These are phyloP conservation scores for Amiota mariae DNA, from an alignment of 2,888 invertebrate species.

Conservation along the genomic window DNA sequence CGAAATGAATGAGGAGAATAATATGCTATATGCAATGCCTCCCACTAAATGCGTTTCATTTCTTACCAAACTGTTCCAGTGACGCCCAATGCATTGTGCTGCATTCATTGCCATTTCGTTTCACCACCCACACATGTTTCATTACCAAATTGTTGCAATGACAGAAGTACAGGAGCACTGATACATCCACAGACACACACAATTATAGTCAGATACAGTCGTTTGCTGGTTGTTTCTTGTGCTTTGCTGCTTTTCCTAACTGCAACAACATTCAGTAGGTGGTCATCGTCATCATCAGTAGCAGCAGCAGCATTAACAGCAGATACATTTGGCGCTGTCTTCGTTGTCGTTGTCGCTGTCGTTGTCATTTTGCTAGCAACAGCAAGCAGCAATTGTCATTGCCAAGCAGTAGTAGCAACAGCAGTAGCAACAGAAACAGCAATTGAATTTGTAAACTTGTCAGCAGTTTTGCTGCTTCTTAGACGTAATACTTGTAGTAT, in stretches of 20 bases:
- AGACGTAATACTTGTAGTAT: background rate
- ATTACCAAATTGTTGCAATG: background rate
- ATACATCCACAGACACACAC: too few species aligned
- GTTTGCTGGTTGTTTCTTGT: background rate
- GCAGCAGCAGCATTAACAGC: too few species aligned
- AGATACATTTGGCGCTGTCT: background rate
- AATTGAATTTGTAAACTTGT: background rate
- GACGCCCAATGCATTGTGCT: background rate
- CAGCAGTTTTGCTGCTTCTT: background rate
- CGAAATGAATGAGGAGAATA: background rate
- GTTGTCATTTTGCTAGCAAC: background rate
- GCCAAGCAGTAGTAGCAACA: background rate
- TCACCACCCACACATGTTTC: constrained; percentile 18
- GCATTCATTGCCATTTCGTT: background rate
- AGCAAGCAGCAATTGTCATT: background rate
- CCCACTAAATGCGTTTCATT: background rate
- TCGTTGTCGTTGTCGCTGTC: background rate
- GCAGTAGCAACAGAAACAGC: background rate
- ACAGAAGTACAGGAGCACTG: background rate
- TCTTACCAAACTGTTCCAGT: background rate
- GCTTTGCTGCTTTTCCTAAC: background rate
- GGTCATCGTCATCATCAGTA: too few species aligned
- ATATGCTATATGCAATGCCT: constrained; percentile 1
- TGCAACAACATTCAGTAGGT: too few species aligned
- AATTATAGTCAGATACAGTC: background rate